phyloP scores from a whole-genome alignment of 2,113 vertebrate species.

The Pangasianodon gigas region DNA sequence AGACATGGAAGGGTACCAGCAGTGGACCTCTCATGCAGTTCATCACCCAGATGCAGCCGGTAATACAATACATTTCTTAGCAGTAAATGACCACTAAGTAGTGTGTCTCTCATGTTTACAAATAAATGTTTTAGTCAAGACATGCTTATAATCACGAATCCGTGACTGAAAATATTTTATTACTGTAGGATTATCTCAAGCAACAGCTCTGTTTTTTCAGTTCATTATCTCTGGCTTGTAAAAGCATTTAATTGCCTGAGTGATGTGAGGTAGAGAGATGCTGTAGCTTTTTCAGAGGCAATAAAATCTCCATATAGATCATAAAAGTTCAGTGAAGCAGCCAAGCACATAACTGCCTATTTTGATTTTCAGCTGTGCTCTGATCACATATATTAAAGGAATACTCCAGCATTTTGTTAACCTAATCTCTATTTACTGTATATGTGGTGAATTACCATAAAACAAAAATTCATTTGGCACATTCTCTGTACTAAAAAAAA shows the following conservation, averaged over 20 bases:
- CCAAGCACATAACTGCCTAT: neutral
- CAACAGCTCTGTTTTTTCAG: neutral
- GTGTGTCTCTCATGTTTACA: constrained; percentile 21
- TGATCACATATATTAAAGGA: neutral
- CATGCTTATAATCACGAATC: neutral
- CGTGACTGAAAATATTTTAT: neutral
- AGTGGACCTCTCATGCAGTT: neutral
- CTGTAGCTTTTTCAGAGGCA: neutral
- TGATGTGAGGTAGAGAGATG: neutral
- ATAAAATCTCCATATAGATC: neutral
- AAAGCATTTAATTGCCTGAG: neutral
- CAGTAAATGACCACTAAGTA: constrained; percentile 1
- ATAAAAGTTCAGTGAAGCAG: neutral
- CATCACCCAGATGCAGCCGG: neutral
- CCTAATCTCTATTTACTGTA: neutral
- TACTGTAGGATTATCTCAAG: neutral
- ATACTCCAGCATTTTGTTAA: neutral
- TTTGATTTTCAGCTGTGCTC: neutral
- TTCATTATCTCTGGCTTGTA: neutral
- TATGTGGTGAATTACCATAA: neutral
- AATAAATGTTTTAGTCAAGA: neutral
- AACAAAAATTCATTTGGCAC: neutral
- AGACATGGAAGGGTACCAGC: neutral
- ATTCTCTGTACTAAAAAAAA: neutral
- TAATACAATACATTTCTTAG: neutral